phyloP scores from a whole-genome alignment of 2,113 vertebrate species.

The Pelmatolapia mariae region DNA sequence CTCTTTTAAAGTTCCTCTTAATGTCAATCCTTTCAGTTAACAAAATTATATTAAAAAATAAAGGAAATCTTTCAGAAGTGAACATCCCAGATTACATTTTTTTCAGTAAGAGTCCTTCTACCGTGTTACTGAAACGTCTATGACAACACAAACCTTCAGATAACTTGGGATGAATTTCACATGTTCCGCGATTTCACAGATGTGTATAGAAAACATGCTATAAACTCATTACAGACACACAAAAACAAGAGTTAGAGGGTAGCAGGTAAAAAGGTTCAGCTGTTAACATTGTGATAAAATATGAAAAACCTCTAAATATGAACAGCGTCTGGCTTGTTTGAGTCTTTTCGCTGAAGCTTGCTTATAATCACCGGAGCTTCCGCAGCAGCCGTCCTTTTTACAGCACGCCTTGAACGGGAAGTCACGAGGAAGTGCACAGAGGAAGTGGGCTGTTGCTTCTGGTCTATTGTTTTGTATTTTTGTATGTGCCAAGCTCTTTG shows the following conservation, averaged over 20 bases:
- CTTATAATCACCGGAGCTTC: not conserved
- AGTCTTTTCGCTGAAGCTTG: not conserved
- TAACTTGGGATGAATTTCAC: not conserved
- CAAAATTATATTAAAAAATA: not conserved
- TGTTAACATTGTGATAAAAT: not conserved
- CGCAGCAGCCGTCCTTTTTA: not conserved
- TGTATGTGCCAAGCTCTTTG: not conserved
- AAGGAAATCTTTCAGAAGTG: not conserved
- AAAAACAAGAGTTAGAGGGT: not conserved
- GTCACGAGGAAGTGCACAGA: conserved; percentile 59
- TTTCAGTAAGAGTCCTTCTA: not conserved
- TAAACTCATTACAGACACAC: not conserved
- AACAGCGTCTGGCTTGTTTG: not conserved
- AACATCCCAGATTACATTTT: not conserved
- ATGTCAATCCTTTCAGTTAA: not conserved
- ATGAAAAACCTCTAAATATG: not conserved
- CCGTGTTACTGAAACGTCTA: not conserved
- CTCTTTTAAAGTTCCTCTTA: conserved; percentile 22
- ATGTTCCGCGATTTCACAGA: not conserved
- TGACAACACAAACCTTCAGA: not conserved
- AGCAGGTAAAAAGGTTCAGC: not conserved
- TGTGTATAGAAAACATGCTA: not conserved
- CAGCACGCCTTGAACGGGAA: conserved; percentile 39
- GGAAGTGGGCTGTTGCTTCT: conserved; percentile 67
- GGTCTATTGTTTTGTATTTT: conserved; percentile 54